Evolutionary conservation across 2,888 invertebrate genomes (phyloP), one percentile per base, ranked within the genome.

Genomic region (Galeruca laticollis): DNA sequence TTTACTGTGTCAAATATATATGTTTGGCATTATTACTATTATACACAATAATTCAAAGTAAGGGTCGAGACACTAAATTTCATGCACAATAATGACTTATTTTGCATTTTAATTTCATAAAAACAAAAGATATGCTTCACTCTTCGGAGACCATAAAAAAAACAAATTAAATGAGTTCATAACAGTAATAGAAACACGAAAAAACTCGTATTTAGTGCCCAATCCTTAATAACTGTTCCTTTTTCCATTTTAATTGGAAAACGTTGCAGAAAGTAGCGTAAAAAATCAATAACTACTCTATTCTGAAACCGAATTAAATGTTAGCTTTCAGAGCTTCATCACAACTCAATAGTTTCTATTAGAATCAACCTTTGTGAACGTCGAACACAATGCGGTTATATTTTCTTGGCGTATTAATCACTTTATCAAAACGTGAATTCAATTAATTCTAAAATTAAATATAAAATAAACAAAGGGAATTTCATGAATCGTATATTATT

Each of bases 241-340:
- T 47, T 47, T 47, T 8, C 8, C 9, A 47, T 18, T 47, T 47
- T 47, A 47, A 47, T 47, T 47, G 47, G 8, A 18, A 26, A 18
- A 47, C 6, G 15, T 47, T 47, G 15, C 40, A 40, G 40, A 8
- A 47, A 47, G 15, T 9, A 47, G 47, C n/a, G n/a, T 8, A 47
- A 47, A 15, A 47, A 47, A 47, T 47, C 43, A 47, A 47, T 40
- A 40, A 11, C 3, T 3, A 40, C 11, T 40, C 40, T 5, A n/a
- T n/a, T 40, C 37, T 5, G 43, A 47, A 47, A 18, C 43, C 43
- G 43, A 47, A 47, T 47, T 18, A 47, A 47, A 47, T 47, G 43
- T 47, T 47, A 15, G 43, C 43, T 47, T 47, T 47, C 47, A 47
- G 18, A n/a, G 47, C 18, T 47, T 18, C 26, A 26, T 26, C 18